These are phyloP conservation scores for Macquaria australasica DNA, from an alignment of 2,113 vertebrate species.

Conservation along the genomic window DNA sequence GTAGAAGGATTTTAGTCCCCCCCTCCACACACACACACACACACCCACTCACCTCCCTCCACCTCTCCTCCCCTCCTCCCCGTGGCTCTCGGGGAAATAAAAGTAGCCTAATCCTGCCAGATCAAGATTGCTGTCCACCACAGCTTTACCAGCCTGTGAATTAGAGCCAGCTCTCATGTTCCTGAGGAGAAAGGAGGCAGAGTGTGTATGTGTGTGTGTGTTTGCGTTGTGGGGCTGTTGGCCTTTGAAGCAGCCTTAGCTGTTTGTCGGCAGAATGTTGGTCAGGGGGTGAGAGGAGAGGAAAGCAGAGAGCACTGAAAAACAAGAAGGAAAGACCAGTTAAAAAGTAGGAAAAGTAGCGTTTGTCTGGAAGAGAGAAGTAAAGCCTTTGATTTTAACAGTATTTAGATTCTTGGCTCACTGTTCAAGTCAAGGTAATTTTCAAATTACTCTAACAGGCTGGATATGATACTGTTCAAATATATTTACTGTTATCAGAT, in stretches of 20 bases:
- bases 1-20: conserved; percentile 70
- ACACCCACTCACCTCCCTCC: conserved; percentile 37
- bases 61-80: conserved; percentile 27
- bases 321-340: conserved; percentile 24
- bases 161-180: conserved; percentile 78
- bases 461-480: conserved; percentile 29
- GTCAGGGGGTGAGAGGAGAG: conserved; percentile 40
- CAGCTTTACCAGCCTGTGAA: conserved; percentile 81
- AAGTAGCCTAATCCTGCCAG: conserved; percentile 81
- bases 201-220: conserved; percentile 64
- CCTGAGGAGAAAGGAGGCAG: conserved; percentile 64
- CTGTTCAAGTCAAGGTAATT: conserved; percentile 15
- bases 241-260: conserved; percentile 67
- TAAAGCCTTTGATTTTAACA: conserved; percentile 5
- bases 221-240: conserved; percentile 59
- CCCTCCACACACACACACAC: conserved; percentile 2
- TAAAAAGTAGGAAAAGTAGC: conserved; percentile 15
- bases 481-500: conserved; percentile 35
- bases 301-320: conserved; percentile 30
- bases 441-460: conserved; percentile 28
- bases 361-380: not conserved
- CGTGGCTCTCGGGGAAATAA: conserved; percentile 78
- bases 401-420: not conserved
- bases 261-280: conserved; percentile 51
- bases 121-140: conserved; percentile 82